Percentiles rank a stretch among this genome's conserved stretches.
phyloP scores from a whole-genome alignment of 2,113 vertebrate species.

The Pelusios castaneus region DNA sequence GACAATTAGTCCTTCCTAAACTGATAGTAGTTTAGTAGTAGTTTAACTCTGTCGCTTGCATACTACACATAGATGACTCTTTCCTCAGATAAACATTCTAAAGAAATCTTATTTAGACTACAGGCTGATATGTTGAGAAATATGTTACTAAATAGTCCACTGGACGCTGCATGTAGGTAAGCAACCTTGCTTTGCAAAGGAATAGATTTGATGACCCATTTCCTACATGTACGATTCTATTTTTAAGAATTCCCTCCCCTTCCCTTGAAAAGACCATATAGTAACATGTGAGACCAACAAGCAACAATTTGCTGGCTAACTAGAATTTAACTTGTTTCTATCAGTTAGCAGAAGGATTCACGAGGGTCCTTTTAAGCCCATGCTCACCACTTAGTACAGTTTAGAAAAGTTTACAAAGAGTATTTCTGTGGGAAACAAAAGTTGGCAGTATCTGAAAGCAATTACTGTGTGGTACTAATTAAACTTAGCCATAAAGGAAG shows the following conservation, averaged over 20 bases:
- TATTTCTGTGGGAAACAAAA: constrained; percentile 21
- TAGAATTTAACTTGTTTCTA: neutral
- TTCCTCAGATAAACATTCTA: neutral
- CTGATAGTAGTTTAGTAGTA: too few species aligned
- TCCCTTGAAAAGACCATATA: neutral
- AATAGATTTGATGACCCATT: neutral
- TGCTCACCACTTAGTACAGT: neutral
- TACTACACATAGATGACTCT: neutral
- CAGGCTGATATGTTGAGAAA: neutral
- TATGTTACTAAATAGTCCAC: neutral
- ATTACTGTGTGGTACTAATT: constrained; percentile 45
- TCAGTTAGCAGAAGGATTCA: neutral
- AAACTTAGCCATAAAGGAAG: constrained; percentile 32
- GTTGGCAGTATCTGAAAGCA: neutral
- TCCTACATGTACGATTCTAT: neutral
- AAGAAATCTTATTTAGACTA: neutral
- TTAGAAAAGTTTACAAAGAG: neutral
- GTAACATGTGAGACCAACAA: neutral
- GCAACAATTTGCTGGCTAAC: neutral
- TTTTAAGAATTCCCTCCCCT: neutral
- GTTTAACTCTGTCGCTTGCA: neutral
- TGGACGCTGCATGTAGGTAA: neutral
- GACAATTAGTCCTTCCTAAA: neutral
- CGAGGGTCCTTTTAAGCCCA: neutral
- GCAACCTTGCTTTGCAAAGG: neutral